Percentiles rank a stretch among this genome's conserved stretches.
Conservation (phyloP, 2,113 vertebrate genomes). For the Epinephelus moara region DNA sequence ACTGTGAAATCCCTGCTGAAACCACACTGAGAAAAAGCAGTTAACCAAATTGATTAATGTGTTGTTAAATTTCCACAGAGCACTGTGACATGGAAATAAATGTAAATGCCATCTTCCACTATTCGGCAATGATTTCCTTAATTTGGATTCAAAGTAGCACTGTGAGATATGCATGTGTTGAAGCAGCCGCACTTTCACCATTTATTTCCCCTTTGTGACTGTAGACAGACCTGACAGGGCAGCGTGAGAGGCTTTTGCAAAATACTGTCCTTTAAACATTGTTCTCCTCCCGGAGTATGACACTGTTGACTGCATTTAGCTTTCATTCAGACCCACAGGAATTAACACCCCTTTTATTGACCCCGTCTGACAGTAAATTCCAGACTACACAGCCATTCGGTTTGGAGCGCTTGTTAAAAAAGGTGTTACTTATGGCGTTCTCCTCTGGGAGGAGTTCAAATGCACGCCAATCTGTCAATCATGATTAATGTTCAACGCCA, state of each 20-base stretch:
- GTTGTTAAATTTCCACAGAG: conserved; percentile 58
- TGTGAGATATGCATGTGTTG: conserved; percentile 54
- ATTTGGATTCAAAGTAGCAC: conserved; percentile 62
- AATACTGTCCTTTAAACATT: conserved; percentile 57
- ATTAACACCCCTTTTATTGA: conserved; percentile 70
- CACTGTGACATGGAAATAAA: conserved; percentile 65
- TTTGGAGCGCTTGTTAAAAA: conserved; percentile 76
- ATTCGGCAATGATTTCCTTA: conserved; percentile 66
- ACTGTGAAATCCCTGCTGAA: conserved; percentile 31
- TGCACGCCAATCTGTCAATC: conserved; percentile 74
- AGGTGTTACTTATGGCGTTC: conserved; percentile 60
- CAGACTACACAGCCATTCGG: conserved; percentile 55
- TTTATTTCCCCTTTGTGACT: conserved; percentile 57
- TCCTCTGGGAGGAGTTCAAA: conserved; percentile 78
- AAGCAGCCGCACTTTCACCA: conserved; percentile 52
- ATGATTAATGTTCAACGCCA: conserved; percentile 65
- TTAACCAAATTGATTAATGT: conserved; percentile 70
- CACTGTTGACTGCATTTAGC: conserved; percentile 67
- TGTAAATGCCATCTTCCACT: conserved; percentile 61
- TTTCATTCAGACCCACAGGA: conserved; percentile 65
- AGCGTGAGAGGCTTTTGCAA: conserved; percentile 38
- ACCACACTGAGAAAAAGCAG: conserved; percentile 37
- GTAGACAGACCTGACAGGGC: conserved; percentile 65
- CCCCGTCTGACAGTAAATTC: conserved; percentile 64
- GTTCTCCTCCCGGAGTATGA: conserved; percentile 42